Base-by-base conservation (phyloP, 2,113 vertebrate species). In the Irena cyanogastra region DNA sequence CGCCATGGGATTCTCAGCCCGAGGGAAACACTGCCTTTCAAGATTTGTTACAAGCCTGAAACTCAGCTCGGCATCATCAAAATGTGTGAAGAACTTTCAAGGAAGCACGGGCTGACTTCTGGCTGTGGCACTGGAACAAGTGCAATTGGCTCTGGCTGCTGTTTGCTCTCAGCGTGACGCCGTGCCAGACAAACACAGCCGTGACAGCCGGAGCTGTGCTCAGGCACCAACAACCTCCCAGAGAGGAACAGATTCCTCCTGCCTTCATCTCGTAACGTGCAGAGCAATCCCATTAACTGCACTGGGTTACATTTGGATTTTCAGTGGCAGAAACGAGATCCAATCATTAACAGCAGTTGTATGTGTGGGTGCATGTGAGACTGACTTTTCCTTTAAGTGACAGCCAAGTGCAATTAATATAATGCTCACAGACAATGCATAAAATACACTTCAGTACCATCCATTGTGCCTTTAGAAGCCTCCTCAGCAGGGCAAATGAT, bases 41-140 rank as follows among this genome's bases (percentile, higher is more conserved):
- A 22, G 19, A 70, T 68, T 81, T 52, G 88, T 78, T 89, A 94
- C 71, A 61, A 68, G 76, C 82, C 17, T 52, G 79, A 75, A 90
- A 41, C 90, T 89, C 93, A 81, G 93, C 94, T 90, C 82, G 60
- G 93, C 85, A n/a, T 52, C 85, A 64, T 30, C 76, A 16, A 37
- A 86, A 93, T 0, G 68, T 78, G 92, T 56, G 79, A 86, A 89
- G 88, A 93, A 39, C 85, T 83, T 53, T 24, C 47, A 92, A 42
- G 83, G 76, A 87, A 95, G 31, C 82, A 27, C 2, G 31, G 60
- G 33, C 94, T 90, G 92, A 64, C 59, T 50, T 41, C 11, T 3
- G 64, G 90, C 68, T 53, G 20, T n/a, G 84, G 75, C 79, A 42
- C 74, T 41, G 94, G 78, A 63, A 37, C 54, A 22, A 16, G 50